Evolutionary conservation across 2,888 invertebrate genomes (phyloP).

Genomic region (Cybosia mesomella): DNA sequence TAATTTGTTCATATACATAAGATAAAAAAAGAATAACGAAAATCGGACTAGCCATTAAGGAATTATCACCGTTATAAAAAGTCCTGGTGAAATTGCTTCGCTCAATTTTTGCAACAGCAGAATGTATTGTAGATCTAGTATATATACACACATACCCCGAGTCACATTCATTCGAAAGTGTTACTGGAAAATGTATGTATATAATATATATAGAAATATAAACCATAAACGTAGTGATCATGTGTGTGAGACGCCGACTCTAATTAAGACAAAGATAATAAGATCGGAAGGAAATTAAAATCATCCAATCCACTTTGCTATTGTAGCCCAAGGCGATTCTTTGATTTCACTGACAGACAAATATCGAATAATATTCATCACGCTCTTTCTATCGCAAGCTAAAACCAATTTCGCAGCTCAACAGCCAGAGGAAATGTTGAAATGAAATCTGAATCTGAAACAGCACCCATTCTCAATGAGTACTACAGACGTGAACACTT

Average conservation of each 20-base stretch:
- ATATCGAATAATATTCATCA: background rate
- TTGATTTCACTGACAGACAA: background rate
- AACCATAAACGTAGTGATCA: background rate
- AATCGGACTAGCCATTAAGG: no score
- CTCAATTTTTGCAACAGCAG: no score
- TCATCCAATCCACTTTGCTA: background rate
- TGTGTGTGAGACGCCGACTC: background rate
- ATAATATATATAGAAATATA: no score
- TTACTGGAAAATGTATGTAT: no score
- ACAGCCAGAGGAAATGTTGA: conserved; percentile 9
- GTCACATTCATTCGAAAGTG: no score
- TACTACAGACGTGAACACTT: conserved; percentile 30
- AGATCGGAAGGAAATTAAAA: background rate
- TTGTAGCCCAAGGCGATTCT: background rate
- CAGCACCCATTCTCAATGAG: conserved; percentile 27
- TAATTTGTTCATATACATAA: no score
- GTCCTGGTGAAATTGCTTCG: no score
- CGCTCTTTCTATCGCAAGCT: background rate
- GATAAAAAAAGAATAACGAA: no score
- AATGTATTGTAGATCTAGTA: no score
- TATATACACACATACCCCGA: no score
- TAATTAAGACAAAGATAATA: background rate
- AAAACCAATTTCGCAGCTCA: conserved; percentile 8
- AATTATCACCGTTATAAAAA: no score
- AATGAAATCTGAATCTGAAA: conserved; percentile 13